Conservation (phyloP, 1,140 invertebrate species). For the Camponotus floridanus region DNA sequence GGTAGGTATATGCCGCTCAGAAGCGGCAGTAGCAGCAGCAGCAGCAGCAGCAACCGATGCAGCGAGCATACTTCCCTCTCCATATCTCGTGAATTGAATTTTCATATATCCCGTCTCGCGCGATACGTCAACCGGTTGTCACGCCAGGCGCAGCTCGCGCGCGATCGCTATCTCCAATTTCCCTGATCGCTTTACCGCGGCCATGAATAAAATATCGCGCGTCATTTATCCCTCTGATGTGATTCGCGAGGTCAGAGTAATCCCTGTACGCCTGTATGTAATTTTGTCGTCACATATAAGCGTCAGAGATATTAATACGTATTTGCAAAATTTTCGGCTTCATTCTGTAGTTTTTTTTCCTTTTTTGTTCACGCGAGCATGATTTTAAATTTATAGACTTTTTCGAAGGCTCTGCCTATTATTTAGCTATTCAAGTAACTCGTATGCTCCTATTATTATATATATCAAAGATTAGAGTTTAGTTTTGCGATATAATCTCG, state of each 20-base stretch:
- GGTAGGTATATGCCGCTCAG: conserved; percentile 12
- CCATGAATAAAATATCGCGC: conserved; percentile 71
- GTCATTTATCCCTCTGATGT: conserved; percentile 49
- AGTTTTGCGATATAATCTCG: background rate
- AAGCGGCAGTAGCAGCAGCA: background rate
- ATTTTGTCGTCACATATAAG: background rate
- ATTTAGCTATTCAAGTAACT: conserved; percentile 7
- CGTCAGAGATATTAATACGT: background rate
- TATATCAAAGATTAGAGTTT: conserved; percentile 37
- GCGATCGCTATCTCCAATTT: conserved; percentile 67
- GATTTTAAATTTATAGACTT: no score
- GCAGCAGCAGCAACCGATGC: background rate
- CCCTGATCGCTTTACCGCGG: conserved; percentile 52
- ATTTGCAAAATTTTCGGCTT: background rate
- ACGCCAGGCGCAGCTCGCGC: background rate
- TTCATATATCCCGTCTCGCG: conserved; percentile 57
- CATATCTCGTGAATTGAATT: conserved; percentile 62
- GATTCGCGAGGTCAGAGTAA: conserved; percentile 1
- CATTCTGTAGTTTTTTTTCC: no score
- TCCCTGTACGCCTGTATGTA: background rate
- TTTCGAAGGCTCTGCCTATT: background rate
- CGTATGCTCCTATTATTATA: background rate
- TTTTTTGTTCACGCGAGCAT: background rate
- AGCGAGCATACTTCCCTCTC: conserved; percentile 12
- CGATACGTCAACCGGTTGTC: conserved; percentile 55